Evolutionary conservation across 2,888 invertebrate genomes (phyloP), one percentile per base, ranked within the genome.

Genomic region (Melanchra persicariae): DNA sequence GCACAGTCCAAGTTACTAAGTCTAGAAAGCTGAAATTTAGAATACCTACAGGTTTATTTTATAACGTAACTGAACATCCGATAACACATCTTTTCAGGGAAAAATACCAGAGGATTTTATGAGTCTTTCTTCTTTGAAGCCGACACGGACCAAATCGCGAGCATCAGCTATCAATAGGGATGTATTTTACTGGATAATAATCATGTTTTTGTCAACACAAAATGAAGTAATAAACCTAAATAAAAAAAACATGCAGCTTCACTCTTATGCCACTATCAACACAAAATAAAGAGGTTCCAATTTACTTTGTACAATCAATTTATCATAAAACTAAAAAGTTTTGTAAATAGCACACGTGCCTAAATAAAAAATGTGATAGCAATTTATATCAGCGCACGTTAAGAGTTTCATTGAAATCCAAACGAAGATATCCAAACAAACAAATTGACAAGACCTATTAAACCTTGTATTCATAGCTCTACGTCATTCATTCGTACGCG

Each of bases 361-460:
- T 60, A 49, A 4, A 37, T 67, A 54, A 78, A 70, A 82, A 82
- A 82, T 59, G 30, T 62, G 67, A 65, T 68, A 79, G 45, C 74
- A 69, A 80, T 80, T 82, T 82, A 60, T 73, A 74, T 63, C 30
- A 34, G 34, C 62, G 54, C 43, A 24, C 19, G 54, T 26, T 59
- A 66, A 74, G 49, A 54, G 62, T 34, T 80, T 68, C 45, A 66
- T 37, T 59, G 66, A 73, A 77, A 81, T 45, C 24, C 22, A 15
- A 65, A 67, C 30, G 12, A 52, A 71, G 43, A 40, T 57, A 60
- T 63, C 26, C 17, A 79, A 81, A 86, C 70, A 83, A 80, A 83
- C 68, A 76, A 26, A 63, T 78, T 75, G 77, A 86, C 76, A 77
- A 81, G 67, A 79, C 70, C 77, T 85, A 86, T 86, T 87, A 86